Evolutionary conservation across 2,113 vertebrate genomes (phyloP), one percentile per base, ranked within the genome.

Genomic region (Rhinopomastus cyanomelas): DNA sequence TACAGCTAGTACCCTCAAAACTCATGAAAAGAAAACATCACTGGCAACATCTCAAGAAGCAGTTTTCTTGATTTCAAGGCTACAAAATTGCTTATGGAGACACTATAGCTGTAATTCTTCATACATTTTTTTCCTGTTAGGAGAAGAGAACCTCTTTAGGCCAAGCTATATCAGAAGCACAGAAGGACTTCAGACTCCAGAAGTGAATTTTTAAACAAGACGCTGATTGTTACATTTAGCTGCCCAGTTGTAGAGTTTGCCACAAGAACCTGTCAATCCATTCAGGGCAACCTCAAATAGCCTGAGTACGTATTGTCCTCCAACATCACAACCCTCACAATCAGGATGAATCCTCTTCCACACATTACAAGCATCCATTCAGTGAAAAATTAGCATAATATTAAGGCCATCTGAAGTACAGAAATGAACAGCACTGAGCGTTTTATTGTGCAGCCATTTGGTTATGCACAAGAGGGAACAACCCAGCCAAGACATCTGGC

Each of bases 341-440:
- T 59, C 77, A 89, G 44, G 94, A 94, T 27, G 84, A 88, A 82
- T 92, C 88, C 65, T 92, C 77, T 90, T 87, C 92, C 64, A 93
- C 57, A 94, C 59, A 89, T 37, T 83, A 29, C 87, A 90, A 92
- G 62, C 87, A 90, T 87, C 59, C 88, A 66, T 81, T 95, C 57
- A 88, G 68, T 72, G 71, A 79, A 72, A 82, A 53, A 95, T 86
- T 85, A 92, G 68, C 84, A 75, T 92, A 95, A 95, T 71, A 96
- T 68, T 89, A 93, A 90, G 87, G 87, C 86, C 71, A 65, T 69
- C 34, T 91, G 83, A 89, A 93, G 48, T 81, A 91, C 56, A 96
- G 89, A 95, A 94, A 88, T 56, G n/a, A 95, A 90, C 37, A 90
- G 59, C 87, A 95, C 62, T 59, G 89, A 72, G 42, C 42, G 57